phyloP scores from a whole-genome alignment of 2,888 invertebrate species.

The Nephrotoma appendiculata region DNA sequence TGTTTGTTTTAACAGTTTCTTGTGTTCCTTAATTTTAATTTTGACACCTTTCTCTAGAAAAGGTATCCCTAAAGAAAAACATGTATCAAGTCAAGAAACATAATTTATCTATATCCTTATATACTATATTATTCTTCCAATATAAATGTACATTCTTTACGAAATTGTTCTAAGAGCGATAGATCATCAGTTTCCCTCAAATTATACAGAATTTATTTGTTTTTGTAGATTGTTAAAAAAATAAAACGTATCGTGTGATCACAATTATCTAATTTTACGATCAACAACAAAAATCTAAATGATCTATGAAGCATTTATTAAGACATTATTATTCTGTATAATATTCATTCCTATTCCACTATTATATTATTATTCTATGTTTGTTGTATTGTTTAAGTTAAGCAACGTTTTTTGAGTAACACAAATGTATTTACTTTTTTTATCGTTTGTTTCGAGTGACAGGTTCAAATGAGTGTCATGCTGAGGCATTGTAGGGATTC shows the following conservation, averaged over 20 bases:
- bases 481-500: conserved; percentile 4
- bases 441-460: conserved; percentile 4
- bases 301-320: conserved; percentile 6
- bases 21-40: not conserved
- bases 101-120: not conserved
- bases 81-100: not conserved
- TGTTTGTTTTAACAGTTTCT: not conserved
- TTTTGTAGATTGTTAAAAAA: not conserved
- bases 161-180: not conserved
- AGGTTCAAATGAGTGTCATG: conserved; percentile 7
- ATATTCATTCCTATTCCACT: not conserved
- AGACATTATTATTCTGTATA: conserved; percentile 5
- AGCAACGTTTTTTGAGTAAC: not conserved
- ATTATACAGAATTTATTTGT: not conserved
- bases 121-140: not conserved
- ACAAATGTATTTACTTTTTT: not conserved
- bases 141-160: not conserved
- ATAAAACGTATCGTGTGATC: not conserved
- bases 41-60: conserved; percentile 1
- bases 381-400: not conserved
- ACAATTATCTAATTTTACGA: not conserved
- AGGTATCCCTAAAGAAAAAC: not conserved
- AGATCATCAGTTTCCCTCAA: not conserved
- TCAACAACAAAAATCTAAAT: not conserved
- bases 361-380: not conserved